Evolutionary conservation across 2,797 vertebrate species (phyloP), one percentile per base, ranked within the genome.

Genomic region (Melanotaenia parkinsoni): DNA sequence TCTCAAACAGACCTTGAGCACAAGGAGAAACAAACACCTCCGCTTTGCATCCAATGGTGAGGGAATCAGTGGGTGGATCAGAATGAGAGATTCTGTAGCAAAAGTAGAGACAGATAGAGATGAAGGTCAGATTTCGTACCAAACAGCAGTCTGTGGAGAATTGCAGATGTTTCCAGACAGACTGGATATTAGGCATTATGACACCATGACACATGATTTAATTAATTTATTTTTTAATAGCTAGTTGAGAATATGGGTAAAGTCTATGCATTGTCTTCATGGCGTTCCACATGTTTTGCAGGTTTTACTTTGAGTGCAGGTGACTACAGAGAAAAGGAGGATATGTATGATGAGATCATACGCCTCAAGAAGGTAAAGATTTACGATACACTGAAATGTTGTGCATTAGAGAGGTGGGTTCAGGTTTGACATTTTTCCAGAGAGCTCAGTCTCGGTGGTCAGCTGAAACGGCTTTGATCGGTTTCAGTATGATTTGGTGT

Each of bases 331-430:
- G 96, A 96, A 59, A 98, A 96, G 64, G 96, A 99, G 83, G 96
- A 96, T 74, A 98, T 99, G 97, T 96, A 98, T 18, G 95, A 97
- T 51, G 96, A 98, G 91, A 98, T 98, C 58, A 94, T 97, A 28
- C 95, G 95, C 67, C 85, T 99, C 58, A 99, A 98, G 83, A 98
- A 98, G 96, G 98, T 98, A 86, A 66, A 54, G 12, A 26, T 54
- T 26, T 54, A 5, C 16, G 33, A 58, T 9, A 58, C 14, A 60
- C 33, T 58, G 6, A 61, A 22, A 26, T 51, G 9, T 58, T 51
- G 4, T 4, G 30, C 3, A 7, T 26, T 1, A 24, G 6, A 4
- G 2, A 60, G n/a, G 22, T 28, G 58, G 24, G 22, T 11, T 22
- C 4, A 8, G 5, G n/a, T 50, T 1, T 20, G 33, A 1, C 43